Percentiles rank a stretch among this genome's conserved stretches.
phyloP scores from a whole-genome alignment of 2,113 vertebrate genomes.

The Oplegnathus fasciatus region DNA sequence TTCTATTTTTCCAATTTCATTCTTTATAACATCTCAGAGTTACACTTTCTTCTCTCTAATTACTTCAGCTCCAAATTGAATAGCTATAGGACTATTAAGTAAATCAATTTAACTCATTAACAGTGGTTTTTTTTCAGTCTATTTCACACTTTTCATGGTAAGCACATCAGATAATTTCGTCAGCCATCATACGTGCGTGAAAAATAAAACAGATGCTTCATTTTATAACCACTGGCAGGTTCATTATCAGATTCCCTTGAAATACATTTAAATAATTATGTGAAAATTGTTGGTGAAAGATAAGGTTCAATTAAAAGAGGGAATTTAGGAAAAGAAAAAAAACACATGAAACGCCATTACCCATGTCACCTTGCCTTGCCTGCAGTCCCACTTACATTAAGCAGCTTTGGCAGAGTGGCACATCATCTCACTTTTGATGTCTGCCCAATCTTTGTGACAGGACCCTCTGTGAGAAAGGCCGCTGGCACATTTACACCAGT shows the following conservation, averaged over 20 bases:
- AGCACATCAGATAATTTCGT: conserved; percentile 22
- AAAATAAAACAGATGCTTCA: conserved; percentile 40
- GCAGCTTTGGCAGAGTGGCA: conserved; percentile 40
- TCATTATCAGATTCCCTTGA: conserved; percentile 30
- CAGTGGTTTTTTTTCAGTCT: neutral
- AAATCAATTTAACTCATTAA: conserved; percentile 54
- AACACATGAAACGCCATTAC: neutral
- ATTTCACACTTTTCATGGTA: conserved; percentile 8
- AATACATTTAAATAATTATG: conserved; percentile 18
- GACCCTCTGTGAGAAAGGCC: conserved; percentile 47
- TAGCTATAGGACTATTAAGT: conserved; percentile 9
- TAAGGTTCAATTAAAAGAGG: conserved; percentile 25
- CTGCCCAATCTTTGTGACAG: conserved; percentile 43
- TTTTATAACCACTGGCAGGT: conserved; percentile 18
- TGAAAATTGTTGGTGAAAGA: neutral
- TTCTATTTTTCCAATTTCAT: conserved; percentile 13
- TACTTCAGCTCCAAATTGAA: conserved; percentile 44
- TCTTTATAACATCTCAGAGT: conserved; percentile 21
- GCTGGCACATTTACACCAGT: conserved; percentile 69
- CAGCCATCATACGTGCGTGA: conserved; percentile 6
- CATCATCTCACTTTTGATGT: conserved; percentile 57
- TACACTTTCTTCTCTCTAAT: conserved; percentile 26
- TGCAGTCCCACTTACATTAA: conserved; percentile 14
- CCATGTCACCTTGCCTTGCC: conserved; percentile 19
- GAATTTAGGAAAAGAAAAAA: neutral